Conservation (phyloP, 2,113 vertebrate species). For the Brachionichthys hirsutus region DNA sequence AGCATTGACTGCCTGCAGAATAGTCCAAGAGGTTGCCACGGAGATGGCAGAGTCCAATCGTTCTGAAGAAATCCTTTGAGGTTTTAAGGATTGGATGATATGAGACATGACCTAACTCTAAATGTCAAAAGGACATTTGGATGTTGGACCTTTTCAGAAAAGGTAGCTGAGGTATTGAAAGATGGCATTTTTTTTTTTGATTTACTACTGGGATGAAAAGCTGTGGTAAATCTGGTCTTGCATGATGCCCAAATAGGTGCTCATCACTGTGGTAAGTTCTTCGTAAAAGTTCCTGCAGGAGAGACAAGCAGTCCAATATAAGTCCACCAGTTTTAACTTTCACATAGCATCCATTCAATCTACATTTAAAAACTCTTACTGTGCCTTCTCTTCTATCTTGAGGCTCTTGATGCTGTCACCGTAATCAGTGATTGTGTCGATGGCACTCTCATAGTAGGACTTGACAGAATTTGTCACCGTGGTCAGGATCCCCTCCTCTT, state of each 20-base stretch:
- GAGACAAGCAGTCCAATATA: not conserved
- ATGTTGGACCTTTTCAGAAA: constrained; percentile 5
- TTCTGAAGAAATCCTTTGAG: not conserved
- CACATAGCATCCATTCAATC: not conserved
- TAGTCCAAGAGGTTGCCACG: not conserved
- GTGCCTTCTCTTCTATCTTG: constrained; percentile 70
- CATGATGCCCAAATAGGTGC: constrained; percentile 65
- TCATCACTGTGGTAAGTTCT: constrained; percentile 53
- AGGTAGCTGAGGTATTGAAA: not conserved
- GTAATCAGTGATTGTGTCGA: constrained; percentile 52
- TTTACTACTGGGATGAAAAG: constrained; percentile 53
- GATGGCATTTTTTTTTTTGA: not conserved
- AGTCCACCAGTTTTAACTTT: not conserved
- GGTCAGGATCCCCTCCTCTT: constrained; percentile 46
- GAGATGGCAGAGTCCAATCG: constrained; percentile 1
- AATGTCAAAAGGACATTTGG: not conserved
- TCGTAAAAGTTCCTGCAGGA: constrained; percentile 64
- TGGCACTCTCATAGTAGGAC: constrained; percentile 42
- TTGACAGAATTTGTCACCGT: constrained; percentile 48
- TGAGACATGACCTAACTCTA: too few species aligned
- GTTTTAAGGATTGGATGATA: too few species aligned
- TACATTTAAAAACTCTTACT: constrained; percentile 55
- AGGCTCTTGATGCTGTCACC: constrained; percentile 58
- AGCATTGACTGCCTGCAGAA: not conserved
- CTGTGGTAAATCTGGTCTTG: constrained; percentile 73